These are phyloP conservation scores for Vulpes lagopus DNA, from an alignment of 2,113 vertebrate species.

Conservation along the genomic window DNA sequence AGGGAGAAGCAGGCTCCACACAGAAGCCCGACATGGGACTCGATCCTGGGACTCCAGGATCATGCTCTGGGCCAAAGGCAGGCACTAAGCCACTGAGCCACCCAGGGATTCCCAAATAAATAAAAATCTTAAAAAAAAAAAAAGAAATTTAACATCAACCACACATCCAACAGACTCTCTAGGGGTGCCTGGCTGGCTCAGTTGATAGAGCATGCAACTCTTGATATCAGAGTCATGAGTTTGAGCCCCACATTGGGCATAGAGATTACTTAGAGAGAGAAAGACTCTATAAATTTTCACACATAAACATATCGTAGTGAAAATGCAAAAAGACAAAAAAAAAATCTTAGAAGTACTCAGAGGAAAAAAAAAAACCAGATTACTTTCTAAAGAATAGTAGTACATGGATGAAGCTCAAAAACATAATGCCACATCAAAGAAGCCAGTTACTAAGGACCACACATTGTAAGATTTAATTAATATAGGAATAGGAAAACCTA, in stretches of 20 bases:
- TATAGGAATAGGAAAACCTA: background rate
- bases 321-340: background rate
- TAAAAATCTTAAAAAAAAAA: too few species aligned
- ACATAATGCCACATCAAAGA: background rate
- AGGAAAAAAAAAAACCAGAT: background rate
- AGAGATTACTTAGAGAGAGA: too few species aligned
- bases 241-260: too few species aligned
- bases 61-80: too few species aligned
- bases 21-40: too few species aligned
- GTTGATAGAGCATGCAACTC: too few species aligned
- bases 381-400: background rate
- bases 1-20: too few species aligned
- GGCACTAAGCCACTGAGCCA: too few species aligned
- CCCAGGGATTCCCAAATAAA: too few species aligned
- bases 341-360: background rate
- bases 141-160: background rate
- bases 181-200: too few species aligned
- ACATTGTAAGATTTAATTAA: background rate
- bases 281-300: background rate
- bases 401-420: background rate
- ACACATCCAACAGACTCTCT: background rate
- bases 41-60: too few species aligned
- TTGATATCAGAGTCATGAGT: too few species aligned
- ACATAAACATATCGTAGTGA: background rate
- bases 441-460: background rate